Base-by-base conservation (phyloP, 1,140 invertebrate genomes). In the Tetraneura akinire region DNA sequence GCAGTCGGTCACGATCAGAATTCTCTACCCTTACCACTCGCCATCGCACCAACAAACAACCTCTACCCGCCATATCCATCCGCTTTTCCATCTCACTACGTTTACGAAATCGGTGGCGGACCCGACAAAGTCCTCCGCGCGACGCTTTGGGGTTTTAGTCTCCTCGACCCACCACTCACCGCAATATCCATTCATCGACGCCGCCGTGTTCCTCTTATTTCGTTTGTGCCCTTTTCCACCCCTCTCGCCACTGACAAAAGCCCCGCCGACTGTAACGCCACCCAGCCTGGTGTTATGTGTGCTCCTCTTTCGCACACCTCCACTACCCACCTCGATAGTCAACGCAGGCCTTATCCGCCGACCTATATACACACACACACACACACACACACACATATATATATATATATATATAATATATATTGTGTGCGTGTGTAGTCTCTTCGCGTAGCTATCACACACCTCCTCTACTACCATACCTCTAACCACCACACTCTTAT, bases 171-270 rank as follows among this genome's bases (percentile, higher is more conserved):
- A 66, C 29, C 8, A 26, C 66, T 37, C 26, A 1, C 26, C 23
- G 18, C 26, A 29, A 21, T 51, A 8, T 45, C 68, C 29, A 49
- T 51, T 47, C 82, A 82, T 82, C 82, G 82, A 82, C 83, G 83
- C 84, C 84, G 83, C 83, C 83, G 83, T 85, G 83, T 84, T 82
- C 82, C 80, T 83, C 74, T 84, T 85, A 84, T 80, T 68, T 80
- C 60, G 47, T 80, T 80, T 80, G 80, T 74, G n/a, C 71, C 78
- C 78, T 62, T 51, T 29, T 37, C 42, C 78, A 26, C n/a, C 18
- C 57, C 60, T 21, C 45, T 16, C 42, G 26, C 26, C 62, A 5
- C 62, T 62, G 68, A 71, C 68, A 71, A 71, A 71, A 71, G 68
- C 68, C 68, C 47, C 16, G 16, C 47, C 68, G 68, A 71, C 68